Evolutionary conservation across 2,797 vertebrate genomes (phyloP), one percentile per base, ranked within the genome.

Genomic region (Micromesistius poutassou): DNA sequence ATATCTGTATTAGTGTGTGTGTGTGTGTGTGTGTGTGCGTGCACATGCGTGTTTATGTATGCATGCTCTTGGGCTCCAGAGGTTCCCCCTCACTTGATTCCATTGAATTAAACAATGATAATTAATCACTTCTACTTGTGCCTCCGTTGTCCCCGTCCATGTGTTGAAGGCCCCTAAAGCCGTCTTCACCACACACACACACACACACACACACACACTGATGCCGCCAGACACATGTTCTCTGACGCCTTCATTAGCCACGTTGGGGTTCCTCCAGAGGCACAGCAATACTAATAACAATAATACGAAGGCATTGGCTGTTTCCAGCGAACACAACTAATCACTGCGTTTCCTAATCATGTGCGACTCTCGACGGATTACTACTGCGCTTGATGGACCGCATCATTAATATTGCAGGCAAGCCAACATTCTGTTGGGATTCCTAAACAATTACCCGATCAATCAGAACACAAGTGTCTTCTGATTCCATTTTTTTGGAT

Each of bases 301-400:
- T 28, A 13, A 68, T 28, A 28, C 25, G 2, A 68, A 68, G 2
- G 25, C 62, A 12, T 28, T 1, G 62, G 62, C 62, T 16, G 62
- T 12, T 28, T 68, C 62, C 62, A 68, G 6, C 28, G 25, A 68
- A 68, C 25, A 16, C 62, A 28, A 16, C 62, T 68, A 28, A 68
- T 68, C 62, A 28, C 62, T 16, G 62, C 62, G 62, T 13, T 25
- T 28, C 62, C 62, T 68, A 25, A 68, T 68, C 62, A 68, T 28
- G 62, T 10, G 62, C 25, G 62, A 68, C 62, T 68, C 62, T 68
- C 55, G 62, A 28, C 8, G 62, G 62, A 28, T 68, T 68, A 68
- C n/a, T 28, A 68, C 62, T 68, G 62, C 62, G 62, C 62, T 68
- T 68, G 25, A 28, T 28, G 62, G 62, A 68, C 62, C 62, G 62